phyloP scores from a whole-genome alignment of 2,113 vertebrate genomes.

The Rhodinocichla rosea region DNA sequence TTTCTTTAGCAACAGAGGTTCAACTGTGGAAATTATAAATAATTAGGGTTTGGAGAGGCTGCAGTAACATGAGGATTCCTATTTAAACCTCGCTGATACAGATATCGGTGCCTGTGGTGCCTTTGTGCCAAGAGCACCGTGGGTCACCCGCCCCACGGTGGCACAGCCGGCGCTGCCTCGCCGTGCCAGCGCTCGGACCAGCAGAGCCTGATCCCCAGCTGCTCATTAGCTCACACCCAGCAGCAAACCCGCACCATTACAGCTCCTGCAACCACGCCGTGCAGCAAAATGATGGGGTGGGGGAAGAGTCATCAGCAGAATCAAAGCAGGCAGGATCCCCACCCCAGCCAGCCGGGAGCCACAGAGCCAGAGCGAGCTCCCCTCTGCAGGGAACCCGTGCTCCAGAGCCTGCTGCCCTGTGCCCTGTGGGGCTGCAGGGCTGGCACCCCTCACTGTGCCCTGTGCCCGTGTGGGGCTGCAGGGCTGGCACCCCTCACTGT shows the following conservation, averaged over 20 bases:
- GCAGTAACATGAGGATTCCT: not conserved
- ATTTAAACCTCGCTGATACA: not conserved
- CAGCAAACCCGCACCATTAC: not conserved
- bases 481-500: not conserved
- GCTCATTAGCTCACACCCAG: not conserved
- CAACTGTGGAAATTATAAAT: not conserved
- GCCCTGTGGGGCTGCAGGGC: accelerated
- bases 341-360: not conserved
- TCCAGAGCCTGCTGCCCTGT: not conserved
- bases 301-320: not conserved
- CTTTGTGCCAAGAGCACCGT: accelerated
- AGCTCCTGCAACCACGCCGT: not conserved
- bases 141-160: not conserved
- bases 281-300: not conserved
- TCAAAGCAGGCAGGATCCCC: not conserved
- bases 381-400: accelerated
- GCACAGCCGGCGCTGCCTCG: not conserved
- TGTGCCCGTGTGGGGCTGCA: no score
- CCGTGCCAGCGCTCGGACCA: not conserved
- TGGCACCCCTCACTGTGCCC: not conserved
- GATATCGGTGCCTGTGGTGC: accelerated
- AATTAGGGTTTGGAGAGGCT: not conserved
- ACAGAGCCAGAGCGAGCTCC: not conserved
- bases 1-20: not conserved
- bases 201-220: not conserved